Conservation (phyloP, 2,888 invertebrate genomes). For the Lepidocyrtoides sp. region DNA sequence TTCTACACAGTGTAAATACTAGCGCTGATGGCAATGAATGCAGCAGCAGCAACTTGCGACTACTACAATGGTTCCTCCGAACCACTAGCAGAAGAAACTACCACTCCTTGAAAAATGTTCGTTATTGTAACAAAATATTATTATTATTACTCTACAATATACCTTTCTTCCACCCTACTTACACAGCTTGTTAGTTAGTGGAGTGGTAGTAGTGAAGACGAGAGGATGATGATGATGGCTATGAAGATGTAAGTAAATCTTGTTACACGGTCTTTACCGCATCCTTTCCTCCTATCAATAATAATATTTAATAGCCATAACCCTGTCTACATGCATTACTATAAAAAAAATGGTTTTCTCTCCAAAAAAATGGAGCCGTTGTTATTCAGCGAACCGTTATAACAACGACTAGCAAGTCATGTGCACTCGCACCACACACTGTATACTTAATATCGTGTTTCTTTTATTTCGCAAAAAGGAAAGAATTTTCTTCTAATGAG, state of each 20-base stretch:
- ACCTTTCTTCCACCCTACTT: conserved; percentile 8
- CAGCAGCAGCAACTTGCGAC: neutral
- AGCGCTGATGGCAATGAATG: neutral
- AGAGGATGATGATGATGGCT: neutral
- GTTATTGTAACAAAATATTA: neutral
- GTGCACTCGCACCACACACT: neutral
- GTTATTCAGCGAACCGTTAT: conserved; percentile 49
- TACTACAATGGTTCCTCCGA: no score
- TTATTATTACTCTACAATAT: neutral
- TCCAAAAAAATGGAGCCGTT: neutral
- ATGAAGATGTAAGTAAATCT: neutral
- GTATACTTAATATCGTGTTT: neutral
- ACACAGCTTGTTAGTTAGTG: neutral
- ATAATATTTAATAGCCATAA: conserved; percentile 41
- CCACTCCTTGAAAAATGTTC: neutral
- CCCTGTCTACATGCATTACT: neutral
- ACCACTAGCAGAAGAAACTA: neutral
- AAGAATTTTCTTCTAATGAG: conserved; percentile 45
- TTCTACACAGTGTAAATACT: conserved; percentile 25
- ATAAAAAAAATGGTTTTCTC: neutral
- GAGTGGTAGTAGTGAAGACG: neutral
- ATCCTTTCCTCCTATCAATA: conserved; percentile 27
- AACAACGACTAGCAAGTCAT: conserved; percentile 31
- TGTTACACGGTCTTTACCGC: neutral
- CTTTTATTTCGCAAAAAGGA: neutral